Evolutionary conservation across 2,797 vertebrate species (phyloP).

Genomic region (Cirrhinus molitorella): DNA sequence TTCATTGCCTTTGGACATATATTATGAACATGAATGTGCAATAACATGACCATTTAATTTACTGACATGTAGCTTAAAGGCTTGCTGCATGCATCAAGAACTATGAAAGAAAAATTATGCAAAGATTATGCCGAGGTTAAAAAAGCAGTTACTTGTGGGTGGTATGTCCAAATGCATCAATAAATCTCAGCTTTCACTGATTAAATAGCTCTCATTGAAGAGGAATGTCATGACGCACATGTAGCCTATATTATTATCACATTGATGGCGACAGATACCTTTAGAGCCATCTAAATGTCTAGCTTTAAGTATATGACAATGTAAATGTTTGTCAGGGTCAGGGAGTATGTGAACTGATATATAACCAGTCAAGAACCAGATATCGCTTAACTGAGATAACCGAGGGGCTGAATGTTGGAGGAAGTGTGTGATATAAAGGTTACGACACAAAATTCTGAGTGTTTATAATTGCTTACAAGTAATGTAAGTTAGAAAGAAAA

Average conservation of each 20-base stretch:
- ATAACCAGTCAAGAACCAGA: background rate
- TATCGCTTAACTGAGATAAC: background rate
- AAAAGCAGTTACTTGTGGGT: background rate
- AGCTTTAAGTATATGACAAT: background rate
- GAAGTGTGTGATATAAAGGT: background rate
- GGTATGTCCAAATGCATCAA: background rate
- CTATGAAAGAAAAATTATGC: slow-evolving; percentile 8
- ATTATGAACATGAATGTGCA: slow-evolving; percentile 12
- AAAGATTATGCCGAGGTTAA: slow-evolving; percentile 8
- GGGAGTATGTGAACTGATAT: background rate
- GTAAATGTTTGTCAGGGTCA: background rate
- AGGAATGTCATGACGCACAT: background rate
- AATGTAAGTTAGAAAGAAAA: background rate
- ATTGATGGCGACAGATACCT: background rate
- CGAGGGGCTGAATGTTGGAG: background rate
- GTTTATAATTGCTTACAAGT: background rate
- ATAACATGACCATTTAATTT: slow-evolving; percentile 27
- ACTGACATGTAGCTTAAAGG: slow-evolving; percentile 24
- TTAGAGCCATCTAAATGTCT: slow-evolving; percentile 16
- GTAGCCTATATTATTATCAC: background rate
- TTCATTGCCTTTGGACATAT: slow-evolving; percentile 13
- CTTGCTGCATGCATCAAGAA: slow-evolving; percentile 22
- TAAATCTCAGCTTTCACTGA: slow-evolving; percentile 1
- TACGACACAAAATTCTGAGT: background rate
- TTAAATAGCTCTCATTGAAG: slow-evolving; percentile 7